Base-by-base conservation (phyloP, 2,797 vertebrate genomes). In the Cheirogaleus major region DNA sequence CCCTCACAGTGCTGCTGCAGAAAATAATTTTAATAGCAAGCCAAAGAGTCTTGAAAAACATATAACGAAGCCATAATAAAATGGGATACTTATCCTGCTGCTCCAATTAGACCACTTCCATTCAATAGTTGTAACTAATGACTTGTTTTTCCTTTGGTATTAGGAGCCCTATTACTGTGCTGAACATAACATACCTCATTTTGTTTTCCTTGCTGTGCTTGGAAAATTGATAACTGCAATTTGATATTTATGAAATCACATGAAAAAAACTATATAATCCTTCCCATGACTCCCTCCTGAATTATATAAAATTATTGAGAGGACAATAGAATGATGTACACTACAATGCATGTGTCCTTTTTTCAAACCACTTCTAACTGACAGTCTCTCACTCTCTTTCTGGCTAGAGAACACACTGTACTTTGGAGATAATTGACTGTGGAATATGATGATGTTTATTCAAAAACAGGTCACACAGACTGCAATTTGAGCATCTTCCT, bases 371-470 rank as follows among this genome's bases (percentile, higher is more conserved):
- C 97, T 98, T 98, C 97, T 97, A 96, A 97, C 89, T 96, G 98
- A 98, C 96, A 98, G 96, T 95, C 98, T 98, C 97, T 97, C 67
- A 93, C 7, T 41, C 45, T 90, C 57, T 96, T 98, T 98, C 98
- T 98, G 98, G 98, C 98, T 98, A 95, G 93, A 97, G 98, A 98
- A 99, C 99, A 98, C 97, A 98, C 93, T 98, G 99, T 99, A 98
- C 99, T 98, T 98, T 98, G 97, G 98, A 98, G 98, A 99, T 99
- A 99, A 99, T 97, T 99, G 98, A 98, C 98, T 98, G 97, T 97
- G 98, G 98, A 98, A 98, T 98, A 98, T 97, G 98, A 98, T 88
- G 97, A 95, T 98, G 98, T 98, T 99, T 98, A 98, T 98, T 98
- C 97, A 98, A 98, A 99, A 99, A 98, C 98, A 95, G 98, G 98